Conservation (phyloP, 1,140 invertebrate genomes). For the Drosophila bipectinata region DNA sequence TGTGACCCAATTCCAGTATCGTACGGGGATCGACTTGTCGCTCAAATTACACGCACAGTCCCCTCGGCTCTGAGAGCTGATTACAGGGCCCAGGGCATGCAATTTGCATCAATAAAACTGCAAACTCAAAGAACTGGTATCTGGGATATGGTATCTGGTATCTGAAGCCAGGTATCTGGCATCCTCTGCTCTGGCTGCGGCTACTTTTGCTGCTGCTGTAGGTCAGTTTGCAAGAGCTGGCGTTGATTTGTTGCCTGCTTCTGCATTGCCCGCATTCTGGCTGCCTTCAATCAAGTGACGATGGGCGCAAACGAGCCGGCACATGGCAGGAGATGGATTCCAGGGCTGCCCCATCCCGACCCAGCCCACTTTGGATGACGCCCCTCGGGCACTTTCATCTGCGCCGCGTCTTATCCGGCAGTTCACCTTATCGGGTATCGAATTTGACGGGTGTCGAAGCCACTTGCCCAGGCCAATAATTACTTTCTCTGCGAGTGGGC, state of each 20-base stretch:
- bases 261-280: slow-evolving; percentile 74
- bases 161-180: slow-evolving; percentile 10
- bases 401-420: slow-evolving; percentile 49
- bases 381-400: slow-evolving; percentile 66
- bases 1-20: slow-evolving; percentile 72
- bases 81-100: slow-evolving; percentile 72
- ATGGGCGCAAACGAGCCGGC: slow-evolving; percentile 65
- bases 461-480: slow-evolving; percentile 69
- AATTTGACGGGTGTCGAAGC: slow-evolving; percentile 55
- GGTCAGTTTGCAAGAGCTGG: slow-evolving; percentile 68
- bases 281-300: slow-evolving; percentile 75
- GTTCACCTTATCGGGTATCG: slow-evolving; percentile 60
- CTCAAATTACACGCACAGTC: slow-evolving; percentile 77
- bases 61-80: slow-evolving; percentile 55
- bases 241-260: slow-evolving; percentile 79
- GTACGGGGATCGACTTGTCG: slow-evolving; percentile 65
- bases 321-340: slow-evolving; percentile 40
- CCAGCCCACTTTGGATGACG: slow-evolving; percentile 42
- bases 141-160: slow-evolving; percentile 31
- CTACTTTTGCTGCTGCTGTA: slow-evolving; percentile 57
- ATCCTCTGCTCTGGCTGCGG: neutral
- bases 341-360: slow-evolving; percentile 9
- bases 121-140: slow-evolving; percentile 37
- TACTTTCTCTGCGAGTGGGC: slow-evolving; percentile 66
- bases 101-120: slow-evolving; percentile 80